Evolutionary conservation across 2,113 vertebrate species (phyloP).

Genomic region (Syngnathoides biaculeatus): DNA sequence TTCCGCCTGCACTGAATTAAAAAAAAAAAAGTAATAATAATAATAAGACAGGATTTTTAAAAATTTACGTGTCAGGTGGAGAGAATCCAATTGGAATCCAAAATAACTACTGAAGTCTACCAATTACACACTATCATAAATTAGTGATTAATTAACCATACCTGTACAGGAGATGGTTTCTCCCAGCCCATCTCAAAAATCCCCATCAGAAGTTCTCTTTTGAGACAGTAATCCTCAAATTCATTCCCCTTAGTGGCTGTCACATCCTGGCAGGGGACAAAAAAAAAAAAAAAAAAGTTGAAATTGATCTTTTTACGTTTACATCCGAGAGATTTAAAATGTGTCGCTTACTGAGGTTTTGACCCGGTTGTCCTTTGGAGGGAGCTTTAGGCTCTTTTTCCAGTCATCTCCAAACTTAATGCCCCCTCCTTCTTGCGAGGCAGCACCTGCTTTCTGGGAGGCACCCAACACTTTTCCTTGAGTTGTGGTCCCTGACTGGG

Average conservation of each 20-base stretch:
- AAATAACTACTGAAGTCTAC: not conserved
- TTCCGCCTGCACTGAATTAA: too few relatives aligned
- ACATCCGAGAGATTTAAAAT: not conserved
- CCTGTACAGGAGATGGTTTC: constrained; percentile 79
- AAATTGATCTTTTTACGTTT: not conserved
- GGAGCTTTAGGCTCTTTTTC: constrained; percentile 68
- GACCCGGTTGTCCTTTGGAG: constrained; percentile 68
- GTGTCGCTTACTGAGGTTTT: constrained; percentile 65
- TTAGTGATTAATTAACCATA: constrained; percentile 14
- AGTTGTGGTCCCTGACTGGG: constrained; percentile 55
- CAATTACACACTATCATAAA: too few relatives aligned
- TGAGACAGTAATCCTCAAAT: constrained; percentile 81
- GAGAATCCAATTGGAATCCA: too few relatives aligned
- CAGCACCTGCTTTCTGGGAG: constrained; percentile 46
- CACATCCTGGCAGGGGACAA: constrained; percentile 63
- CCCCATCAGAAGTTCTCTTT: constrained; percentile 79
- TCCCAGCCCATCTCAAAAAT: constrained; percentile 83
- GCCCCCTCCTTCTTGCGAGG: constrained; percentile 62
- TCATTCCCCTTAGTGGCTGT: constrained; percentile 79
- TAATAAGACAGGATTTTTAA: too few relatives aligned
- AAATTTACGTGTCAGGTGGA: too few relatives aligned
- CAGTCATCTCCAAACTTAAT: constrained; percentile 75
- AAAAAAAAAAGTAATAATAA: too few relatives aligned
- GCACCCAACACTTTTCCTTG: constrained; percentile 54
- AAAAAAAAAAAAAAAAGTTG: not conserved